Conservation (phyloP, 2,797 vertebrate species). For the Spinus olivaceus region DNA sequence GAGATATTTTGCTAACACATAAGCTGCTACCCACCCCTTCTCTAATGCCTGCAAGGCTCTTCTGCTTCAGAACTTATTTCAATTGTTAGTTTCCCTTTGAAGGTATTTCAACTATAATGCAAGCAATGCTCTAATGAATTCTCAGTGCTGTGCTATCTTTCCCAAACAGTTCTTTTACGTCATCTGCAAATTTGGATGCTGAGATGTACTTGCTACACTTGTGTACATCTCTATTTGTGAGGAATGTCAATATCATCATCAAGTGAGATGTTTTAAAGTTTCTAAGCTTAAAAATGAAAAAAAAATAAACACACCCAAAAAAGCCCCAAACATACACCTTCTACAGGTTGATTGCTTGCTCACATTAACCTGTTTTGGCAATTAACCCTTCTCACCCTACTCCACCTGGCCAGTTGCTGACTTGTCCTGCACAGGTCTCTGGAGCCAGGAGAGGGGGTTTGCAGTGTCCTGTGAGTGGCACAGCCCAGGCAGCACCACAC, state of each 20-base stretch:
- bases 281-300: not conserved
- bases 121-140: conserved; percentile 5
- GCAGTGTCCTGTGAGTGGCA: rapidly evolving
- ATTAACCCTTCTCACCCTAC: not conserved
- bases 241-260: not conserved
- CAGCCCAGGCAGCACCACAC: not conserved
- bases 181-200: not conserved
- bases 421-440: not conserved
- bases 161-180: not conserved
- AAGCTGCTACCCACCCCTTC: not conserved
- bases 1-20: conserved; percentile 16
- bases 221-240: not conserved
- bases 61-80: conserved; percentile 10
- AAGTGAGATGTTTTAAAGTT: not conserved
- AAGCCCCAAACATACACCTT: not conserved
- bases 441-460: not conserved
- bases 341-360: not conserved
- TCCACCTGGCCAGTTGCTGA: not conserved
- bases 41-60: conserved; percentile 3
- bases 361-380: not conserved
- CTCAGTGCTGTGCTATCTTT: not conserved
- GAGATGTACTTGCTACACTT: not conserved
- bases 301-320: not conserved
- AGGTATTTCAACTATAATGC: conserved; percentile 1
- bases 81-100: conserved; percentile 49